Evolutionary conservation across 2,113 vertebrate genomes (phyloP).

Genomic region (Myotis yumanensis): DNA sequence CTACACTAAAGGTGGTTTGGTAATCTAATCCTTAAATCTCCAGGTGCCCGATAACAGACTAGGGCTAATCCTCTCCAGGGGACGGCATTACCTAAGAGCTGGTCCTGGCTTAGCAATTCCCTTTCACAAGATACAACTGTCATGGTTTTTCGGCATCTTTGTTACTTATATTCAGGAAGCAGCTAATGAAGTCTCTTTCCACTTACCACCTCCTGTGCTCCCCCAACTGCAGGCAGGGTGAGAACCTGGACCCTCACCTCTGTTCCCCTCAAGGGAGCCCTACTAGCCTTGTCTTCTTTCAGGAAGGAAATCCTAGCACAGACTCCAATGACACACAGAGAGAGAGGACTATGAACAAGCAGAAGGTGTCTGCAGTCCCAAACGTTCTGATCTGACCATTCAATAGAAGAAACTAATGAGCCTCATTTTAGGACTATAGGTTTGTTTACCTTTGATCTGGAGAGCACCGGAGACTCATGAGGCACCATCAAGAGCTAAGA

Average conservation of each 20-base stretch:
- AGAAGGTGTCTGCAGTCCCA: not conserved
- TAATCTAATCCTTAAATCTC: slow-evolving; percentile 63
- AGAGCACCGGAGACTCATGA: not conserved
- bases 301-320: not conserved
- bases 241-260: not conserved
- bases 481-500: not conserved
- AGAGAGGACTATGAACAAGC: not conserved
- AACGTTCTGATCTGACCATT: not conserved
- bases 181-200: not conserved
- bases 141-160: not conserved
- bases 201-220: not conserved
- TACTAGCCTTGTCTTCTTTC: not conserved
- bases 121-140: not conserved
- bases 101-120: not conserved
- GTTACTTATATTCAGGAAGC: not conserved
- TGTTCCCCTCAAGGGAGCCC: not conserved
- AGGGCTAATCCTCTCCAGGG: slow-evolving; percentile 36
- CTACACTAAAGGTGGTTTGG: not conserved
- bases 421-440: not conserved
- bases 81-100: not conserved
- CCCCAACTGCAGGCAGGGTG: not conserved
- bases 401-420: not conserved
- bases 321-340: not conserved
- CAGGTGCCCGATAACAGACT: not conserved
- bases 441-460: not conserved